These are phyloP conservation scores for Ceratothoa steindachneri DNA, from an alignment of 2,888 invertebrate genomes.

Conservation along the genomic window DNA sequence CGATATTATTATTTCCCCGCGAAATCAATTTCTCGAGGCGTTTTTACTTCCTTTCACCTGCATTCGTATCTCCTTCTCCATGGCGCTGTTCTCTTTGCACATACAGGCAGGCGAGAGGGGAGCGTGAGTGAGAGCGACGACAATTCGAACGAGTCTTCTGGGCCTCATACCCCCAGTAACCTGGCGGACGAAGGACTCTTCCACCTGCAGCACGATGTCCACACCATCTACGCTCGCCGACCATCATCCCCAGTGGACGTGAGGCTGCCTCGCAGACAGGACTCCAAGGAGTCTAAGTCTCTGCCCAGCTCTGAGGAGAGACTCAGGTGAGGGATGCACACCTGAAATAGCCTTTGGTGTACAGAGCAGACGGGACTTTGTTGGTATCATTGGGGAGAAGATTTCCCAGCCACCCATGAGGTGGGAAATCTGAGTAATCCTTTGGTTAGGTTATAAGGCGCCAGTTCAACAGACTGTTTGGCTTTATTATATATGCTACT, in stretches of 20 bases:
- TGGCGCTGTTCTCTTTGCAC: too few relatives aligned
- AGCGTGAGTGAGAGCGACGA: constrained; percentile 42
- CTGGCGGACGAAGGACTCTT: background rate
- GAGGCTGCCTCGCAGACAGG: background rate
- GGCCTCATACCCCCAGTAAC: constrained; percentile 26
- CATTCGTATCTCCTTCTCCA: too few relatives aligned
- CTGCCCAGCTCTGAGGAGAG: background rate
- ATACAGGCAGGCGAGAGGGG: constrained; percentile 40
- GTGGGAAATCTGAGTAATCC: too few relatives aligned
- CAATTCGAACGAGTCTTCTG: constrained; percentile 25
- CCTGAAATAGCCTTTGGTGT: background rate
- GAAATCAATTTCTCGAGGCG: too few relatives aligned
- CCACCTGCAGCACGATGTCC: background rate
- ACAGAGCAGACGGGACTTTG: too few relatives aligned
- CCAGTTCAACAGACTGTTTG: too few relatives aligned
- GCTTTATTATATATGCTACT: too few relatives aligned
- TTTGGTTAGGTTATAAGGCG: too few relatives aligned
- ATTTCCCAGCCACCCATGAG: too few relatives aligned
- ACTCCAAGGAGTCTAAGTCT: background rate
- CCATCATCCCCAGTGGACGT: background rate
- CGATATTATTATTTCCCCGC: too few relatives aligned
- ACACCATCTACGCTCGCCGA: background rate
- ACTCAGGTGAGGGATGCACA: background rate
- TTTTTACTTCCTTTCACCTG: too few relatives aligned
- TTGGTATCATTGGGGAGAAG: too few relatives aligned